Evolutionary conservation across 2,113 vertebrate species (phyloP).

Genomic region (Sakesphorus luctuosus): DNA sequence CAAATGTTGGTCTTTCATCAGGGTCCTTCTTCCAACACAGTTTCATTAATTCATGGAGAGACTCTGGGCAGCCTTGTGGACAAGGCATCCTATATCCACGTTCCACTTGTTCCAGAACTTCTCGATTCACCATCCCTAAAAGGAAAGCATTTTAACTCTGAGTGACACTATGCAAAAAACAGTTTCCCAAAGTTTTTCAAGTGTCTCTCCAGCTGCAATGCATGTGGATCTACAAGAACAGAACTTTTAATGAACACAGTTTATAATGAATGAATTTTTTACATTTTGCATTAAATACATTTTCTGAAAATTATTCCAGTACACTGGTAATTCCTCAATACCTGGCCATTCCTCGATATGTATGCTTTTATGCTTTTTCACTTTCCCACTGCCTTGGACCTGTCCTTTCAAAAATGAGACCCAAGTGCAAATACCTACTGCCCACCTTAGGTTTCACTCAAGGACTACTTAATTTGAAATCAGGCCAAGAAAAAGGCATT

Average conservation of each 20-base stretch:
- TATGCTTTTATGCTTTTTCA: background rate
- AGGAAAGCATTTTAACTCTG: background rate
- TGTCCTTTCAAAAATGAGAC: background rate
- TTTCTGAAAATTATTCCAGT: background rate
- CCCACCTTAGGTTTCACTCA: background rate
- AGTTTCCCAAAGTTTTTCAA: background rate
- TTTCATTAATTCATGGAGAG: conserved; percentile 95
- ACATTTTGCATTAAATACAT: background rate
- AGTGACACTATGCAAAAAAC: background rate
- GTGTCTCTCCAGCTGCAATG: background rate
- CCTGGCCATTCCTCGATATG: background rate
- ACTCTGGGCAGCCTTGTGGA: conserved; percentile 93
- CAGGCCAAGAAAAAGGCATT: background rate
- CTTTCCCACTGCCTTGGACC: background rate
- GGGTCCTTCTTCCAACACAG: conserved; percentile 96
- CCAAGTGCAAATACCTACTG: background rate
- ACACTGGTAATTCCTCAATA: background rate
- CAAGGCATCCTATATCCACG: conserved; percentile 95
- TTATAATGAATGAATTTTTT: background rate
- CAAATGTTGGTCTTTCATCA: conserved; percentile 95
- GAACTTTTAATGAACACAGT: rapidly evolving
- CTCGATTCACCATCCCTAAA: conserved; percentile 94
- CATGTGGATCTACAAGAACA: background rate
- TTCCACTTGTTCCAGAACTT: conserved; percentile 95
- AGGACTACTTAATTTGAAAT: background rate